Conservation (phyloP, 1,140 invertebrate genomes). For the Tenebrio molitor region DNA sequence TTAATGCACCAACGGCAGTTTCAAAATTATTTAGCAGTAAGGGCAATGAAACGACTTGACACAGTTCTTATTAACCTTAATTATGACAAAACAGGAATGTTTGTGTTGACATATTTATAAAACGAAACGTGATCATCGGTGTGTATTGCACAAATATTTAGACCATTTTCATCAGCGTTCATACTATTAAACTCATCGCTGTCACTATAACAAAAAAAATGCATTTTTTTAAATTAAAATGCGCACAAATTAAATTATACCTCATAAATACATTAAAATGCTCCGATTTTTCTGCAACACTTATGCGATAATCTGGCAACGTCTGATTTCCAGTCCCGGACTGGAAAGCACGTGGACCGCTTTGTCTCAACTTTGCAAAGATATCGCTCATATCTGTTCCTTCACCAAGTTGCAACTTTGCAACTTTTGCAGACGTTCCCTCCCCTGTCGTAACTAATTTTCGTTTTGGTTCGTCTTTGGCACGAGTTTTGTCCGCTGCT, state of each 20-base stretch:
- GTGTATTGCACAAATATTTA: background rate
- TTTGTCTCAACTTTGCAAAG: constrained; percentile 12
- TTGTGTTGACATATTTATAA: background rate
- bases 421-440: background rate
- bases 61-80: constrained; percentile 1
- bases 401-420: no score
- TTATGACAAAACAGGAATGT: background rate
- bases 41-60: no score
- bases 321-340: background rate
- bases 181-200: background rate
- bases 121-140: constrained; percentile 1
- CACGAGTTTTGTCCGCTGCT: background rate
- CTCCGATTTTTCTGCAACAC: background rate
- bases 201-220: no score
- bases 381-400: background rate
- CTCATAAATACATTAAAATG: background rate
- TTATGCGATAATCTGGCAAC: background rate
- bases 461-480: background rate
- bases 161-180: background rate
- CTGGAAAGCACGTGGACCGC: background rate
- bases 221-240: no score
- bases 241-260: no score
- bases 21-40: no score
- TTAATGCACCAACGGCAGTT: no score
- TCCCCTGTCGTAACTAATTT: background rate